Conservation (phyloP, 2,888 invertebrate genomes). For the Sceliomorpha sp. region DNA sequence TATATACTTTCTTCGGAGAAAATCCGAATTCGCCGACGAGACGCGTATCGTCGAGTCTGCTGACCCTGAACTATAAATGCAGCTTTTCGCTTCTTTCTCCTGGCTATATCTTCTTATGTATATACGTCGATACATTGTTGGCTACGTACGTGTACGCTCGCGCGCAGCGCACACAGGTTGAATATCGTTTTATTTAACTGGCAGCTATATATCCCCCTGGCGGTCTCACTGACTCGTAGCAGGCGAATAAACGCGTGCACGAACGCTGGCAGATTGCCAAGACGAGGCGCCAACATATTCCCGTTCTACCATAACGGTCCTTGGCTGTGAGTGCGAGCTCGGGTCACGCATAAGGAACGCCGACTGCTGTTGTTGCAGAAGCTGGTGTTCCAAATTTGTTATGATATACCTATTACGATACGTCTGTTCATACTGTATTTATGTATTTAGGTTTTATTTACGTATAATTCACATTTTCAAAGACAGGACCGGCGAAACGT, state of each 20-base stretch:
- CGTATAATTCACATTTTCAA: too few relatives aligned
- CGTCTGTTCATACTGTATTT: too few relatives aligned
- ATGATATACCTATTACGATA: too few relatives aligned
- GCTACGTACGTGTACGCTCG: constrained; percentile 1
- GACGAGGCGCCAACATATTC: constrained; percentile 56
- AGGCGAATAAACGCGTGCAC: constrained; percentile 12
- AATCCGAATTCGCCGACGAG: constrained; percentile 18
- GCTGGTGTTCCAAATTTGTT: too few relatives aligned
- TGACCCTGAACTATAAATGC: constrained; percentile 74
- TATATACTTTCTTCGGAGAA: constrained; percentile 7
- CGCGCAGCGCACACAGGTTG: constrained; percentile 13
- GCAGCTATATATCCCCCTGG: constrained; percentile 35
- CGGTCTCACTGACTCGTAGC: constrained; percentile 14
- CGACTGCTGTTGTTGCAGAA: too few relatives aligned
- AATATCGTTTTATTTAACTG: constrained; percentile 39
- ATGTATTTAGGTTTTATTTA: too few relatives aligned
- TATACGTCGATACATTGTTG: too few relatives aligned
- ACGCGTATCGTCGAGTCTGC: constrained; percentile 54
- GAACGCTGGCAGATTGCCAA: constrained; percentile 45
- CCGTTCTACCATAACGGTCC: constrained; percentile 61
- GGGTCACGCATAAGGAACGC: constrained; percentile 14
- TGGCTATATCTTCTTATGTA: constrained; percentile 3
- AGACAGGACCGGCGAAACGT: too few relatives aligned
- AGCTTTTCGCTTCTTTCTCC: constrained; percentile 14
- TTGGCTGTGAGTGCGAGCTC: constrained; percentile 52